Conservation (phyloP, 2,888 invertebrate genomes). For the Erebia ligea region DNA sequence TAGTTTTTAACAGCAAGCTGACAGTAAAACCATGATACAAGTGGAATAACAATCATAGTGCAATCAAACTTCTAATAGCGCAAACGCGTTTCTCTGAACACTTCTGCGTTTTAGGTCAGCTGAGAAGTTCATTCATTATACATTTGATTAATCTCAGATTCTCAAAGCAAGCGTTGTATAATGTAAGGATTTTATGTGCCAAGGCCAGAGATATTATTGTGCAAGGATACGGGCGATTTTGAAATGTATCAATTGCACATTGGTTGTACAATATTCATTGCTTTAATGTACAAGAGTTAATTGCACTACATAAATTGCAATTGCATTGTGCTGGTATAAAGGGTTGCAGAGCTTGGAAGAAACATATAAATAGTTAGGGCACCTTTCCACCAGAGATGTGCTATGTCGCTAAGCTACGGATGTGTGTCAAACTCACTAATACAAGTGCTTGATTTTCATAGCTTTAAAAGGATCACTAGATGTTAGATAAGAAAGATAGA, state of each 20-base stretch:
- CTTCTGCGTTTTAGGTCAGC: too few species aligned
- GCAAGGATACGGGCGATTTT: conserved; percentile 35
- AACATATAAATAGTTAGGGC: too few species aligned
- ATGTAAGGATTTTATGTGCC: conserved; percentile 35
- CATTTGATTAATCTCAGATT: neutral
- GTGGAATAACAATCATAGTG: neutral
- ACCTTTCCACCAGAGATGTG: too few species aligned
- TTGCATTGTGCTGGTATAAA: neutral
- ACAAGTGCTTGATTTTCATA: too few species aligned
- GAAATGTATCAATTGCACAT: conserved; percentile 31
- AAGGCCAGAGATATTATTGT: conserved; percentile 36
- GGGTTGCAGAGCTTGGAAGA: neutral
- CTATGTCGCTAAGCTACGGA: too few species aligned
- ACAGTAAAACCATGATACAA: neutral
- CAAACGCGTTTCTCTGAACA: neutral
- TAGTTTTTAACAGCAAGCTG: neutral
- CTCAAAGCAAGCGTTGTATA: conserved; percentile 24
- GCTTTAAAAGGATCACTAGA: too few species aligned
- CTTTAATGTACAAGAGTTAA: conserved; percentile 8
- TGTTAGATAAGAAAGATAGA: too few species aligned
- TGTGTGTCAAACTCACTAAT: too few species aligned
- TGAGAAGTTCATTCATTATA: too few species aligned
- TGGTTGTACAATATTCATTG: conserved; percentile 30
- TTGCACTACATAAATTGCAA: conserved; percentile 10
- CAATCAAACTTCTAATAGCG: neutral